phyloP scores from a whole-genome alignment of 1,140 invertebrate species.

The Leguminivora glycinivorella region DNA sequence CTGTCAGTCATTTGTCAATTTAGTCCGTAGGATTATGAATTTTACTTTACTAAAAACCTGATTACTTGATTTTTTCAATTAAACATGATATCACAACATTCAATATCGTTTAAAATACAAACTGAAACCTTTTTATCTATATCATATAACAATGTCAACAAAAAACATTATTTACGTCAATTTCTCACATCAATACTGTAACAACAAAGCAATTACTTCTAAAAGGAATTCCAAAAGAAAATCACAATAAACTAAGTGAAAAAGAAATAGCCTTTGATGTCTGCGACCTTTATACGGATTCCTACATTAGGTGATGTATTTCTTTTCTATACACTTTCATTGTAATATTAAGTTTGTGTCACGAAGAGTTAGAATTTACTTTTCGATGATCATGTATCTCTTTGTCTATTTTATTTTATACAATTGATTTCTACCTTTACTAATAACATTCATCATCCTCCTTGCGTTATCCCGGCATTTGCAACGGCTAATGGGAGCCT shows the following conservation, averaged over 20 bases:
- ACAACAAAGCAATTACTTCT: conserved; percentile 4
- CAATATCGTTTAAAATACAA: too few relatives aligned
- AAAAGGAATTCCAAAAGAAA: not conserved
- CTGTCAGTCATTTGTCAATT: too few relatives aligned
- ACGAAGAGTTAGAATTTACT: not conserved
- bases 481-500: too few relatives aligned
- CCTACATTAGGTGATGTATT: not conserved
- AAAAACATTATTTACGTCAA: too few relatives aligned
- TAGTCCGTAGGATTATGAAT: too few relatives aligned
- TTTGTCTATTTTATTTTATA: not conserved
- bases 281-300: conserved; percentile 5
- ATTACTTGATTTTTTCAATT: too few relatives aligned
- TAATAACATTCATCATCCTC: too few relatives aligned
- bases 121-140: too few relatives aligned
- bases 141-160: too few relatives aligned
- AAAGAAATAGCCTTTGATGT: not conserved
- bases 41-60: too few relatives aligned
- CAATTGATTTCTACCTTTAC: not conserved
- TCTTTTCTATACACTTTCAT: not conserved
- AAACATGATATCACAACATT: too few relatives aligned
- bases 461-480: too few relatives aligned
- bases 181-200: not conserved
- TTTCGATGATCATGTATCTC: not conserved
- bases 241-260: not conserved
- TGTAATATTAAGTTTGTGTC: not conserved